Base-by-base conservation (phyloP, 2,797 vertebrate species). In the Argentina silus region DNA sequence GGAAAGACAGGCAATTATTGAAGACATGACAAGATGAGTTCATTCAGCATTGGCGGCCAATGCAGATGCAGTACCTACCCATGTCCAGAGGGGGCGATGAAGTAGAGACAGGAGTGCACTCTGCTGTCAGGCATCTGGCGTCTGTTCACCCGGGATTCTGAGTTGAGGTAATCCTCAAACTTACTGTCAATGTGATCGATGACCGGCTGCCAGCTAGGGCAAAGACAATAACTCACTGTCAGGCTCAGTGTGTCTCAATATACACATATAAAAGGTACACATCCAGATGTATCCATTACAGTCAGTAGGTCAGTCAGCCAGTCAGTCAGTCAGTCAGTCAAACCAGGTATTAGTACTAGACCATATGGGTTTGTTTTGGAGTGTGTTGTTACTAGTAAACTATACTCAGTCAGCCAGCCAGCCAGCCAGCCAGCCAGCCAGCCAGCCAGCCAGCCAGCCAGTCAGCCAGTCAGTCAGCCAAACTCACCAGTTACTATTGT, bases 171-270 rank as follows among this genome's bases (percentile, higher is more conserved):
- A 84, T 98, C 97, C 90, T 98, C 97, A 86, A 98, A 98, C 86
- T 98, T 98, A 85, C 95, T 97, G 89, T 98, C 97, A 66, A 98
- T 98, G 91, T 98, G 95, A 78, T 98, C 96, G 0, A 95, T 98
- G 85, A 98, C 96, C 2, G 97, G 96, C 86, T 98, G 96, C 97
- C 96, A 98, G 86, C 97, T 98, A 61, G 59, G 42, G 60, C 51
- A 59, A 19, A 76, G 50, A 81, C 0, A 62, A 36, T 12, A 0
- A 59, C 61, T 62, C 6, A 70, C 1, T 27, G 61, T 71, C 21
- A 72, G 73, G 21, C 10, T 15, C 3, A 15, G 2, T 3, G 21
- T n/a, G 8, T 7, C 23, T 27, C n/a, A 23, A 47, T 36, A 51
- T 10, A 60, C 47, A 63, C n/a, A 14, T 12, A 50, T n/a, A 51